Evolutionary conservation across 2,888 invertebrate genomes (phyloP).

Genomic region (Synergus gifuensis): DNA sequence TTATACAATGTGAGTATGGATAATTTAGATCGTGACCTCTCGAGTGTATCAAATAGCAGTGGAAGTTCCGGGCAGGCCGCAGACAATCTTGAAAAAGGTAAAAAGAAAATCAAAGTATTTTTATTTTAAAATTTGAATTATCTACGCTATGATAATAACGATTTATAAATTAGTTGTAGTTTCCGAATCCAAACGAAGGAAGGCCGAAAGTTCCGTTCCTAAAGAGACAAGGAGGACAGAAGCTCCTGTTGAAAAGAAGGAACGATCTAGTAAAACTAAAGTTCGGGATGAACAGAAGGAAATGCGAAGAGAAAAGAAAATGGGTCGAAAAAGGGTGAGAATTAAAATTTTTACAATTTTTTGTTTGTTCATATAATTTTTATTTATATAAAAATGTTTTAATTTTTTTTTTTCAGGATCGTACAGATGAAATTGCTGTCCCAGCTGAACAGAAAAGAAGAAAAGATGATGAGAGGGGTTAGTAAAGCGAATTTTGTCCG

Average conservation of each 20-base stretch:
- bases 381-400: conserved; percentile 21
- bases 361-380: conserved; percentile 41
- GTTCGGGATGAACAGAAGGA: conserved; percentile 88
- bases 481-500: conserved; percentile 54
- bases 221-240: conserved; percentile 79
- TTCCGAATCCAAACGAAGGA: conserved; percentile 90
- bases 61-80: conserved; percentile 75
- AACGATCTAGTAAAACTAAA: conserved; percentile 74
- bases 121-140: conserved; percentile 26
- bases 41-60: conserved; percentile 78
- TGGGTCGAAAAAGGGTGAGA: conserved; percentile 88
- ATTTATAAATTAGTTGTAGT: conserved; percentile 56
- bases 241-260: conserved; percentile 70
- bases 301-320: conserved; percentile 88
- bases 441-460: conserved; percentile 86
- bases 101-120: conserved; percentile 38
- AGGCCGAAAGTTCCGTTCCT: conserved; percentile 86
- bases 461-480: conserved; percentile 89
- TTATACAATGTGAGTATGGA: conserved; percentile 74
- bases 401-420: conserved; percentile 80
- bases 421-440: conserved; percentile 84
- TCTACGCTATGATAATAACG: conserved; percentile 17
- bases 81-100: conserved; percentile 80
- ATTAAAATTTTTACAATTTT: conserved; percentile 43
- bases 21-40: conserved; percentile 81